Conservation (phyloP, 2,797 vertebrate species). For the Myoxocephalus aenaeus region DNA sequence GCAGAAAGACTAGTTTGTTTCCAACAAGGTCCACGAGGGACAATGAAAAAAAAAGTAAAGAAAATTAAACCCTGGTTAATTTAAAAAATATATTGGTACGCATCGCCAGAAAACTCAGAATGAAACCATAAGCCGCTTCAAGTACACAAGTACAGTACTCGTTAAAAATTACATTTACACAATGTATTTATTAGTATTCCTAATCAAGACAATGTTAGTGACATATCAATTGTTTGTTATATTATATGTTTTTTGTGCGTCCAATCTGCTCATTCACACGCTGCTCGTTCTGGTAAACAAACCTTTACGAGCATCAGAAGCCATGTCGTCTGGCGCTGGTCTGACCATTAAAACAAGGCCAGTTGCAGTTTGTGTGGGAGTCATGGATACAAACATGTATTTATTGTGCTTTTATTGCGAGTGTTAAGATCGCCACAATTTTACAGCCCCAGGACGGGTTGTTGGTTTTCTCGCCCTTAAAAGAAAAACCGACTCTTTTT, state of each 20-base stretch:
- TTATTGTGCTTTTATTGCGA: background rate
- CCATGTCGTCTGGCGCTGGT: too few relatives aligned
- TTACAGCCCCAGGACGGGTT: background rate
- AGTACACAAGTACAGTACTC: background rate
- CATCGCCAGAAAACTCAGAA: background rate
- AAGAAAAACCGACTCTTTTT: slow-evolving; percentile 18
- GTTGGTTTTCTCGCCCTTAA: slow-evolving; percentile 1
- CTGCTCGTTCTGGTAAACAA: background rate
- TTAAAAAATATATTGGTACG: background rate
- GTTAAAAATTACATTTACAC: background rate
- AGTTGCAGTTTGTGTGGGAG: background rate
- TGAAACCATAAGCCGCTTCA: too few relatives aligned
- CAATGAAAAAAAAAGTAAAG: background rate
- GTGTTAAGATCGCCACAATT: background rate
- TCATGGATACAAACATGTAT: background rate
- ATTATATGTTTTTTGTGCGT: background rate
- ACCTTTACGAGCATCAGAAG: background rate
- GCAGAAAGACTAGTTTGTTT: background rate
- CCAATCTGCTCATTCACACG: background rate
- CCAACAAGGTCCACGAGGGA: background rate
- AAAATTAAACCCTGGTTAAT: fast-evolving
- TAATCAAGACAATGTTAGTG: background rate
- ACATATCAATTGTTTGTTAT: background rate
- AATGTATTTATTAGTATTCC: background rate
- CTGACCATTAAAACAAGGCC: too few relatives aligned